Conservation (phyloP, 2,888 invertebrate genomes). For the Autographa pulchrina region DNA sequence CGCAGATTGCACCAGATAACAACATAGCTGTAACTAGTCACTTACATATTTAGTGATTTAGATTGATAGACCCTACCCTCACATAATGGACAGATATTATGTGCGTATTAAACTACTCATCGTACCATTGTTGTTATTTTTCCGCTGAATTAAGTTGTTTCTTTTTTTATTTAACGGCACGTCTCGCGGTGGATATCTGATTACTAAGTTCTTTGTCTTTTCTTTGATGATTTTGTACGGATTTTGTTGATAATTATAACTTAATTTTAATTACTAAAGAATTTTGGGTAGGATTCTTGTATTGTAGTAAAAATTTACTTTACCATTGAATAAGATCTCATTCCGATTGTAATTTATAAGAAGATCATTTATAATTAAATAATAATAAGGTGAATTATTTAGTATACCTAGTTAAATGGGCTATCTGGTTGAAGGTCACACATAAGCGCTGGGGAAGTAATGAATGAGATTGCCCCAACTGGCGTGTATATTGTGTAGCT, state of each 20-base stretch:
- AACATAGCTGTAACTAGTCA: constrained; percentile 32
- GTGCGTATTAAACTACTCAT: constrained; percentile 19
- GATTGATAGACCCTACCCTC: constrained; percentile 33
- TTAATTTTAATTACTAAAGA: not conserved
- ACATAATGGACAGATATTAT: constrained; percentile 14
- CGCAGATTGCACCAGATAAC: constrained; percentile 50
- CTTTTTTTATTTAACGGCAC: constrained; percentile 6
- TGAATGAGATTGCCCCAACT: constrained; percentile 57
- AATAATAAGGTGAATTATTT: constrained; percentile 41
- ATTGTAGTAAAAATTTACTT: not conserved
- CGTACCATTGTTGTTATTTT: constrained; percentile 17
- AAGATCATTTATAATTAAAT: constrained; percentile 15
- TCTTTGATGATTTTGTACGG: constrained; percentile 10
- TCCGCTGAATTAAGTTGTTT: constrained; percentile 18
- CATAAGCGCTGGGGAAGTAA: constrained; percentile 45
- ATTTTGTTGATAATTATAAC: not conserved
- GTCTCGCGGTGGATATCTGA: constrained; percentile 8
- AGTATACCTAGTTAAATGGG: constrained; percentile 47
- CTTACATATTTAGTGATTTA: constrained; percentile 38
- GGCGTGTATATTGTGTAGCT: constrained; percentile 38
- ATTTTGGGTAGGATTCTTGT: not conserved
- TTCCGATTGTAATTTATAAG: not conserved
- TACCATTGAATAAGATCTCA: not conserved
- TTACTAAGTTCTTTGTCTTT: constrained; percentile 19
- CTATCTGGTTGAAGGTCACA: constrained; percentile 51